phyloP scores from a whole-genome alignment of 2,797 vertebrate genomes.

The Ceyx erithaca region DNA sequence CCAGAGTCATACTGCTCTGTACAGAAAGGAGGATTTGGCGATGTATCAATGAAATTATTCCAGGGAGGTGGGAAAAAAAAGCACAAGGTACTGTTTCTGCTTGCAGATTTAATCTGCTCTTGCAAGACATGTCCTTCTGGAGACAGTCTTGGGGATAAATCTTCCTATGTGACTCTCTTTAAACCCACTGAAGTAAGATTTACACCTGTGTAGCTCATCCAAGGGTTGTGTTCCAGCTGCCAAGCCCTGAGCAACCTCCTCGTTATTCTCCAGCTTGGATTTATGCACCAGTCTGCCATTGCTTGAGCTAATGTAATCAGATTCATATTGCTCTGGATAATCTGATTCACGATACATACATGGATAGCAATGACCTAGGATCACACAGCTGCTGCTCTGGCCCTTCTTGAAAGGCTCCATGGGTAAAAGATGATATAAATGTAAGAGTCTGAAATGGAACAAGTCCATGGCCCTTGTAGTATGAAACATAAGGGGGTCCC shows the following conservation, averaged over 20 bases:
- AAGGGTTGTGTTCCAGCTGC: not conserved
- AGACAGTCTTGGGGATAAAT: not conserved
- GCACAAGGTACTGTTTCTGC: not conserved
- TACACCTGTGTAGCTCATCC: not conserved
- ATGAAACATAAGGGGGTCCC: not conserved
- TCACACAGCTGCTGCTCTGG: not conserved
- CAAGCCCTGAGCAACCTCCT: not conserved
- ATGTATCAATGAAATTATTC: not conserved
- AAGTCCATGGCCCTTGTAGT: not conserved
- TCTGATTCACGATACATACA: accelerated
- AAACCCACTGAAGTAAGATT: not conserved
- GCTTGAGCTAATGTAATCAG: not conserved
- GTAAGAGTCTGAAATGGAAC: not conserved
- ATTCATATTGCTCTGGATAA: not conserved
- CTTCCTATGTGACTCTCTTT: not conserved
- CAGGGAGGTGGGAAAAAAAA: not conserved
- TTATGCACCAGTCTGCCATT: not conserved
- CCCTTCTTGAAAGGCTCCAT: not conserved
- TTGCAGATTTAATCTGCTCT: not conserved
- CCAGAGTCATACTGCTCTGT: not conserved
- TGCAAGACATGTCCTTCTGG: not conserved
- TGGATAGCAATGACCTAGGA: not conserved
- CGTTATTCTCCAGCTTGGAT: not conserved
- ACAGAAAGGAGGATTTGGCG: not conserved
- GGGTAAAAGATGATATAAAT: not conserved